phyloP scores from a whole-genome alignment of 2,797 vertebrate species.

The Halcyon badia region DNA sequence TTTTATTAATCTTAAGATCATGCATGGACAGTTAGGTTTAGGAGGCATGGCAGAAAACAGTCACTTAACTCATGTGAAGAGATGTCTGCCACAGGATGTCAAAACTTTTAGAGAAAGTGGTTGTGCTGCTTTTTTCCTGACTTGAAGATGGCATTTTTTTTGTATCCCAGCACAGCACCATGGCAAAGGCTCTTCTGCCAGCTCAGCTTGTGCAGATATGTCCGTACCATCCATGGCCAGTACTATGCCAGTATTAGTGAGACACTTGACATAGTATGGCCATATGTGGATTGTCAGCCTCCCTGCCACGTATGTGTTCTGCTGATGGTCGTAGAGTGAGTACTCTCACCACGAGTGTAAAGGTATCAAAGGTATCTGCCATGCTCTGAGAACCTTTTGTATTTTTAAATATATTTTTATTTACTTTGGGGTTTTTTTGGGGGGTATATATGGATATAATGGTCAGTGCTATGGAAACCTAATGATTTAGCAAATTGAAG shows the following conservation, averaged over 20 bases:
- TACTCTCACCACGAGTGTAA: not conserved
- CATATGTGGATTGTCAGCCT: not conserved
- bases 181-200: not conserved
- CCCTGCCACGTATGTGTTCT: fast-evolving
- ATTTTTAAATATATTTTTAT: not conserved
- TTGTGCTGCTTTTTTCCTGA: not conserved
- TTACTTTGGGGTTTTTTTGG: not conserved
- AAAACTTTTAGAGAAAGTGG: not conserved
- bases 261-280: fast-evolving
- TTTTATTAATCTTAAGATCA: not conserved
- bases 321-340: not conserved
- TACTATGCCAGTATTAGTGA: fast-evolving
- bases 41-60: not conserved
- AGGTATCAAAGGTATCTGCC: not conserved
- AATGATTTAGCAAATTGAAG: not conserved
- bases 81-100: not conserved
- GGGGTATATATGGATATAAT: not conserved
- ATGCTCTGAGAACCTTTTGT: not conserved
- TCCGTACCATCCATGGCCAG: not conserved
- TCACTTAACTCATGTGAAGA: not conserved
- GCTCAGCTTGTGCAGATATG: not conserved
- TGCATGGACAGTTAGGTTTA: not conserved
- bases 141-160: not conserved
- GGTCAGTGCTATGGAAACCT: not conserved
- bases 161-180: not conserved